Evolutionary conservation across 1,140 invertebrate genomes (phyloP).

Genomic region (Sitobion miscanthi): DNA sequence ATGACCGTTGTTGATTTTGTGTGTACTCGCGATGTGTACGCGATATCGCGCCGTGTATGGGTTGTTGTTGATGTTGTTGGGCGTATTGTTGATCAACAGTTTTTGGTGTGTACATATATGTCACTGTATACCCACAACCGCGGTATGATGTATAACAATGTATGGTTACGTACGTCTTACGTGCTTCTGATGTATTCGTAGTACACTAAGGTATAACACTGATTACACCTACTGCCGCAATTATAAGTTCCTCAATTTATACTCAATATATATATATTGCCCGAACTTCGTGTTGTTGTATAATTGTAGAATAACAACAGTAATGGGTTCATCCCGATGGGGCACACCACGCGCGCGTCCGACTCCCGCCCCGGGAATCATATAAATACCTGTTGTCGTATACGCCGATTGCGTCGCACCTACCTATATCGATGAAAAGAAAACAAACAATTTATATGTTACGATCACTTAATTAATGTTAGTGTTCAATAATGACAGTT

Average conservation of each 20-base stretch:
- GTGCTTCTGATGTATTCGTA: neutral
- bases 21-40: neutral
- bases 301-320: neutral
- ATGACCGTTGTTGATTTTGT: neutral
- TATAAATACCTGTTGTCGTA: neutral
- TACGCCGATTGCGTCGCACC: neutral
- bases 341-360: neutral
- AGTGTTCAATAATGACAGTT: neutral
- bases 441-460: neutral
- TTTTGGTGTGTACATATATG: neutral
- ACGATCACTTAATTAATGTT: neutral
- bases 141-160: neutral
- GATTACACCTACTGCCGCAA: neutral
- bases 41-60: neutral
- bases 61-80: neutral
- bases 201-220: neutral
- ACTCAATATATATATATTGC: neutral
- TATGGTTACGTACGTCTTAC: neutral
- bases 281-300: neutral
- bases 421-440: no score
- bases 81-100: neutral
- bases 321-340: neutral
- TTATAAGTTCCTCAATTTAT: neutral
- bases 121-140: neutral
- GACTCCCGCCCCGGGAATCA: neutral